phyloP scores from a whole-genome alignment of 2,797 vertebrate genomes.

The Cyclura pinguis region DNA sequence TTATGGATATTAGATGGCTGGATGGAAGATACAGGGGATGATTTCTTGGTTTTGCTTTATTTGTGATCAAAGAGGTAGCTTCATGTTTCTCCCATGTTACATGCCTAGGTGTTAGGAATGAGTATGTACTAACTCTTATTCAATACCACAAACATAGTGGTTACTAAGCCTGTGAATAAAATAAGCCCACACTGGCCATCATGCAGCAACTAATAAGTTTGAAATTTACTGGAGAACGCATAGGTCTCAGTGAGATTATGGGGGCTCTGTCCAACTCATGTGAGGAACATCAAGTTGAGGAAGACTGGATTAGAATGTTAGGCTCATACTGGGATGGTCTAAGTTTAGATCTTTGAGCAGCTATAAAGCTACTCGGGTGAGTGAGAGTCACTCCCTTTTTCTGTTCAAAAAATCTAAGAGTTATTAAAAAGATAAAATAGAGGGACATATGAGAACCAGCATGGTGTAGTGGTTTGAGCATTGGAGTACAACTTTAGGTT shows the following conservation, averaged over 20 bases:
- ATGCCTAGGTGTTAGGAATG: not conserved
- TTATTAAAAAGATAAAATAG: not conserved
- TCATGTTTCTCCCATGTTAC: not conserved
- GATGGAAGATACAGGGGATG: not conserved
- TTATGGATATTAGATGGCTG: not conserved
- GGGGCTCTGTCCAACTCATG: too few species aligned
- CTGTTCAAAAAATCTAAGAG: not conserved
- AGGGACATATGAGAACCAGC: too few species aligned
- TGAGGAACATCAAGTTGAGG: too few species aligned
- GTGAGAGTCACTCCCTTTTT: not conserved
- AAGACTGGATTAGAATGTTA: not conserved
- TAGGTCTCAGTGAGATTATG: too few species aligned
- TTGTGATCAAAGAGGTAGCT: not conserved
- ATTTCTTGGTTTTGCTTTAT: not conserved
- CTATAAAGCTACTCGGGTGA: not conserved
- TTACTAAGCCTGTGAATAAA: not conserved
- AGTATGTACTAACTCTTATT: not conserved
- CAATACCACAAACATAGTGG: not conserved
- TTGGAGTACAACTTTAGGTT: too few species aligned
- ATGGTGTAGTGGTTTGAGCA: too few species aligned
- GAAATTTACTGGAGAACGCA: too few species aligned
- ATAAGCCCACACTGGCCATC: not conserved
- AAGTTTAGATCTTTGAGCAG: not conserved
- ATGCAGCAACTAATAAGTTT: not conserved
- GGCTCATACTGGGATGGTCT: not conserved